Conservation (phyloP, 2,888 invertebrate species). For the Drosophila vallismaia region DNA sequence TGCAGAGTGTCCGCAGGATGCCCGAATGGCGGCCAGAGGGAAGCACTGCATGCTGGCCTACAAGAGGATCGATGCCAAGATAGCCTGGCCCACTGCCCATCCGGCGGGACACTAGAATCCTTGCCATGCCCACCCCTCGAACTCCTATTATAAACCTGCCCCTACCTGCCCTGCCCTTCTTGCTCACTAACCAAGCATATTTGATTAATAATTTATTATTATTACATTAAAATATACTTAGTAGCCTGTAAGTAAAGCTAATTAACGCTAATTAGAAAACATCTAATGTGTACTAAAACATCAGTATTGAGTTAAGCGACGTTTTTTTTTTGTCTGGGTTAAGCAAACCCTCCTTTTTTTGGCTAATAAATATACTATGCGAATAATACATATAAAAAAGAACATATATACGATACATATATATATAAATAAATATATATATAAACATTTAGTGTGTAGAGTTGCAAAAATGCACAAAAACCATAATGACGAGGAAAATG, state of each 20-base stretch:
- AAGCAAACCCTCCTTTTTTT: constrained; percentile 37
- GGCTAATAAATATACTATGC: constrained; percentile 62
- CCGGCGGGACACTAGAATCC: constrained; percentile 35
- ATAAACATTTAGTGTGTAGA: constrained; percentile 28
- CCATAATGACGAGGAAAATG: not conserved
- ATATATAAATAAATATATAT: constrained; percentile 33
- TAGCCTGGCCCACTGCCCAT: constrained; percentile 92
- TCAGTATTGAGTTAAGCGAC: constrained; percentile 74
- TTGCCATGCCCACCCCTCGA: too few relatives aligned
- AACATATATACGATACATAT: constrained; percentile 46
- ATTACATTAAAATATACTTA: constrained; percentile 77
- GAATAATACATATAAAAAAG: constrained; percentile 44
- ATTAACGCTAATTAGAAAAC: constrained; percentile 53
- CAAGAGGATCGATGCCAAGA: constrained; percentile 97
- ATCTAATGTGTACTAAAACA: constrained; percentile 76
- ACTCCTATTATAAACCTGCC: not conserved
- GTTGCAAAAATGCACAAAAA: constrained; percentile 22
- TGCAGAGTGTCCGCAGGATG: constrained; percentile 95
- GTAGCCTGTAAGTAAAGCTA: constrained; percentile 73
- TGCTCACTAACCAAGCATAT: constrained; percentile 74
- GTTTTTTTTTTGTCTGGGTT: constrained; percentile 38
- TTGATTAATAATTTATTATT: constrained; percentile 79
- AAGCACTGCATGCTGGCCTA: constrained; percentile 96
- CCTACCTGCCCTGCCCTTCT: constrained; percentile 35
- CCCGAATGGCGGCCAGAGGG: constrained; percentile 89